Base-by-base conservation (phyloP, 2,113 vertebrate genomes). In the Ondatra zibethicus region DNA sequence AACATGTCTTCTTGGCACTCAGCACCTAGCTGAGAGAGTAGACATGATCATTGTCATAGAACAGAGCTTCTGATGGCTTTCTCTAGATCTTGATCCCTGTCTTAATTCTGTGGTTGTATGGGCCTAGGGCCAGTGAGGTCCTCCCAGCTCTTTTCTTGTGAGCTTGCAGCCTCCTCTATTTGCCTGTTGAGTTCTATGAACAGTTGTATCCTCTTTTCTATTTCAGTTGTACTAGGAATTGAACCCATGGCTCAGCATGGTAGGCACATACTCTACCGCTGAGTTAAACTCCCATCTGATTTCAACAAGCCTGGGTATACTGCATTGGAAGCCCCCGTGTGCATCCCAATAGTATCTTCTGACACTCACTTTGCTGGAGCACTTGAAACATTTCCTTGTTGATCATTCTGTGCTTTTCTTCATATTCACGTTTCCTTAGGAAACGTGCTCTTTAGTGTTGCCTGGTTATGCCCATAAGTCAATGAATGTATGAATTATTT, bases 381-480 rank as follows among this genome's bases (percentile, higher is more conserved):
- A 25, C 11, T 63, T 23, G 10, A 65, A 76, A 29, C 25, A 76
- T 90, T 87, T 91, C 42, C 86, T 3, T 90, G 4, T 66, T 88
- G n/a, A 36, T 87, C 19, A 25, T 93, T 89, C 33, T 27, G 16
- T 73, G n/a, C 70, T 75, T 93, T 84, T 72, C 33, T 95, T 72
- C 47, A 66, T 72, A 31, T 91, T 72, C 47, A 66, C 66, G 19
- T 7, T 39, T 88, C 25, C 63, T 21, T 89, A 76, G 73, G 33
- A 73, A 68, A 58, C 27, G 3, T 13, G 63, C 10, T 78, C 29
- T 86, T 90, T 93, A 36, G 14, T 87, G 25, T 65, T 84, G 4
- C 42, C 36, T 68, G 21, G 65, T 91, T 81, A 82, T 63, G 27
- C 87, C 29, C 84, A 89, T 13, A 25, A 66, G 11, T 45, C 52